A percentile compares a stretch with the other conserved stretches of the same genome.
Evolutionary conservation across 2,888 invertebrate species (phyloP).

Genomic region (Doris montereyensis): DNA sequence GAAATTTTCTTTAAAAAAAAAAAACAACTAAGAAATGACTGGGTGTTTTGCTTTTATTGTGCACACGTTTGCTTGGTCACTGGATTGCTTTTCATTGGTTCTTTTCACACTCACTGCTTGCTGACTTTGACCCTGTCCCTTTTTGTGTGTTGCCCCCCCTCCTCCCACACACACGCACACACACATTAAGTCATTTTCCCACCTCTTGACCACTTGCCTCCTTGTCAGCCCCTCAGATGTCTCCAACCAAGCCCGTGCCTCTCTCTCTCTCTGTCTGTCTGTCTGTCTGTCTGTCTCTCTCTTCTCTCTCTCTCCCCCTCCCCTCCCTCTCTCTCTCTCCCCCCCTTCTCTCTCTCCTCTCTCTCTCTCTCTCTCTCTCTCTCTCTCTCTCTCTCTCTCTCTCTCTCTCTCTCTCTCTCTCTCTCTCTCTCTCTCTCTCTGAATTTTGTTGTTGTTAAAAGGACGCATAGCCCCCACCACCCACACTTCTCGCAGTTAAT

Average conservation of each 20-base stretch:
- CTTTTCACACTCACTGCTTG: too few species aligned
- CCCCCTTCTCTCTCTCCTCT: not conserved
- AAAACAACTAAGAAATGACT: not conserved
- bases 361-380: not conserved
- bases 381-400: not conserved
- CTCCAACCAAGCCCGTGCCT: too few species aligned
- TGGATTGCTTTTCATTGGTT: too few species aligned
- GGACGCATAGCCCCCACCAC: too few species aligned
- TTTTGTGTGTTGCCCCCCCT: not conserved
- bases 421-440: too few species aligned
- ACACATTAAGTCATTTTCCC: not conserved
- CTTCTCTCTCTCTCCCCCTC: not conserved
- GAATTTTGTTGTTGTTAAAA: too few species aligned
- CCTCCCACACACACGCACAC: too few species aligned
- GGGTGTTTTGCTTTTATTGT: slow-evolving; percentile 8
- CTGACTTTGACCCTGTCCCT: not conserved
- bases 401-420: not conserved
- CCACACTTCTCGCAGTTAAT: too few species aligned
- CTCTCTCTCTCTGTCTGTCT: not conserved
- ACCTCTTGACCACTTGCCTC: too few species aligned
- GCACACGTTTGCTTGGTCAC: too few species aligned
- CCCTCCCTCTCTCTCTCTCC: not conserved
- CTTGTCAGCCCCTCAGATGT: too few species aligned
- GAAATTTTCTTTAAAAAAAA: too few species aligned
- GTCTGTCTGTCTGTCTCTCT: not conserved